Base-by-base conservation (phyloP, 2,888 invertebrate genomes). In the Lasioglossum zephyrum region DNA sequence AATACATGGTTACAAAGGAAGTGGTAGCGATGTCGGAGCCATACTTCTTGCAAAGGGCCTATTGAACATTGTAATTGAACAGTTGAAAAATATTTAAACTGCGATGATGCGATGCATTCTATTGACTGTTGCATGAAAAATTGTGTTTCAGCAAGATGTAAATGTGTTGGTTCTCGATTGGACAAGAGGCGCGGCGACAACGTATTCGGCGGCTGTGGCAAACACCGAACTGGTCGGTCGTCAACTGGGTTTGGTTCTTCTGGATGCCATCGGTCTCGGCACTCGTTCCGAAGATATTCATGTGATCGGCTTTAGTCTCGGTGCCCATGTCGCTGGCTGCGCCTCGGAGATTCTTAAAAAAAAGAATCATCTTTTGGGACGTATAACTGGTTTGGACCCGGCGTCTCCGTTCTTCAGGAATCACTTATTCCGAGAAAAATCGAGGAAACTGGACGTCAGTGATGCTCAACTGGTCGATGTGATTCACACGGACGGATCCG, bases 401-500 rank as follows among this genome's bases (percentile, higher is more conserved):
- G 96, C 96, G 0, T 96, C 96, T 1, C 96, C 96, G 0, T 95
- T 96, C 76, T 96, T 97, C 92, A 96, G 97, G 89, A 95, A 95
- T 90, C 93, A 96, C 91, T 93, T 96, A 91, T 92, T 96, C 88
- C 92, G 96, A 44, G 96, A 96, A 74, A 96, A 96, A 81, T 94
- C 96, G 22, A 95, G 96, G 81, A 96, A 96, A 87, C 94, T 97
- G 73, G 97, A 97, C 91, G 95, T 95, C 47, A 95, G 95, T 9
- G 97, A 97, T 92, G 97, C 97, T 0, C 94, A 95, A 44, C 96
- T 97, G 85, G 97, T 97, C 0, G 97, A 97, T 92, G 96, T 97
- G n/a, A 95, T 97, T 81, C 97, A 97, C 90, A 97, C 97, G 2
- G 97, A 97, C 92, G 96, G 97, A 8, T 95, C 96, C n/a, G 92